Conservation (phyloP, 1,140 invertebrate genomes). For the Uloborus diversus region DNA sequence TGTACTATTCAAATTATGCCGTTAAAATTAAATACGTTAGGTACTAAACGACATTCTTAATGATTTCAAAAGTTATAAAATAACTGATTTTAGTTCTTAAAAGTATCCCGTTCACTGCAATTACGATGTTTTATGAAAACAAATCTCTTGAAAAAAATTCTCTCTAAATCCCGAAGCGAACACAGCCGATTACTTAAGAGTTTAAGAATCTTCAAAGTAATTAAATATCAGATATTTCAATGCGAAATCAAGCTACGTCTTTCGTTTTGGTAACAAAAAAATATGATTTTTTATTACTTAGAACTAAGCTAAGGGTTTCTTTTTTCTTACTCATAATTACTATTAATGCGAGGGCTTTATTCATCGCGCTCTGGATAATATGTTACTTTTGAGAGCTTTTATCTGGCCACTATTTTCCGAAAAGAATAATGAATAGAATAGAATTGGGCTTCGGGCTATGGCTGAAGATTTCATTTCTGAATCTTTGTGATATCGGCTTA, state of each 20-base stretch:
- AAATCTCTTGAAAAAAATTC: no score
- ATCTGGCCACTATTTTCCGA: neutral
- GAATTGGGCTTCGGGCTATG: neutral
- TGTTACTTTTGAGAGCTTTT: conserved; percentile 7
- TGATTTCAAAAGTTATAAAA: no score
- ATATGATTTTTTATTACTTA: neutral
- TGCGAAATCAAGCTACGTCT: neutral
- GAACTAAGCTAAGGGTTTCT: neutral
- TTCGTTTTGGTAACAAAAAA: conserved; percentile 22
- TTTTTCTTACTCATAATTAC: conserved; percentile 20
- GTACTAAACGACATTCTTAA: no score
- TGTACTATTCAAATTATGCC: no score
- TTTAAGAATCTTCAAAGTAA: conserved; percentile 23
- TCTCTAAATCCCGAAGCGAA: no score
- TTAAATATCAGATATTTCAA: conserved; percentile 27
- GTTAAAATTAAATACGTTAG: no score
- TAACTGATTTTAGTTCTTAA: no score
- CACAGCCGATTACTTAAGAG: no score
- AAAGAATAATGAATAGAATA: neutral
- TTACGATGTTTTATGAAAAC: no score
- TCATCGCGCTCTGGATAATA: conserved; percentile 1
- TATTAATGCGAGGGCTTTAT: conserved; percentile 36
- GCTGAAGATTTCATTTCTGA: neutral
- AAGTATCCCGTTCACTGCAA: no score
- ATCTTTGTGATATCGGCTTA: conserved; percentile 3